Base-by-base conservation (phyloP, 2,888 invertebrate species). In the Strigamia transsilvanica region DNA sequence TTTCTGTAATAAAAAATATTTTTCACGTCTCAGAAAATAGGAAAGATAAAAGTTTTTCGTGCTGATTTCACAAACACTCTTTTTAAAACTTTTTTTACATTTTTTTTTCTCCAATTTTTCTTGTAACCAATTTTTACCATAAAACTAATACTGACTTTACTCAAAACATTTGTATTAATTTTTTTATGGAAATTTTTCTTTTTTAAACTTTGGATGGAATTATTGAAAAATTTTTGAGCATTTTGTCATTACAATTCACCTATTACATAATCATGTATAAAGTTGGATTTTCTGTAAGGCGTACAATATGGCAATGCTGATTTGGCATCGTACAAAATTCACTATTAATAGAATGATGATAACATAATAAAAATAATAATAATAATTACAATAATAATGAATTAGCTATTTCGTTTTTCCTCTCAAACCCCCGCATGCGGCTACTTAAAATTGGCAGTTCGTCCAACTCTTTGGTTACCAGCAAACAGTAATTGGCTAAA, bases 11-110 rank as follows among this genome's bases (percentile, higher is more conserved):
- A 61, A 61, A 61, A 61, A 61, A 61, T 61, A 61, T 61, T 61
- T 61, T 61, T 61, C 61, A 61, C 61, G 61, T 61, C 61, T 61
- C 61, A 61, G 61, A 61, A 61, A 61, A 61, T 61, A 61, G 61
- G 61, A 61, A 61, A 61, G 61, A 61, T 61, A 61, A 61, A 61
- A 18, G 13, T 61, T 61, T 27, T 61, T 61, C 61, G 61, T 61
- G 61, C 61, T 61, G 61, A 61, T 61, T 61, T 61, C 21, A 61
- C 61, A 61, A 61, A 61, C 61, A 61, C 61, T 18, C 18, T 9
- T 51, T 51, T 27, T 27, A 27, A 3, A 27, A 2, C 13, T 51
- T 51, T 18, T 51, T 51, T 51, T 51, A 10, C 3, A 61, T n/a
- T 46, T 46, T 46, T 42, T 46, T 46, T 42, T 42, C 13, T 46